Evolutionary conservation across 2,797 vertebrate species (phyloP).

Genomic region (Pangasius macronema): DNA sequence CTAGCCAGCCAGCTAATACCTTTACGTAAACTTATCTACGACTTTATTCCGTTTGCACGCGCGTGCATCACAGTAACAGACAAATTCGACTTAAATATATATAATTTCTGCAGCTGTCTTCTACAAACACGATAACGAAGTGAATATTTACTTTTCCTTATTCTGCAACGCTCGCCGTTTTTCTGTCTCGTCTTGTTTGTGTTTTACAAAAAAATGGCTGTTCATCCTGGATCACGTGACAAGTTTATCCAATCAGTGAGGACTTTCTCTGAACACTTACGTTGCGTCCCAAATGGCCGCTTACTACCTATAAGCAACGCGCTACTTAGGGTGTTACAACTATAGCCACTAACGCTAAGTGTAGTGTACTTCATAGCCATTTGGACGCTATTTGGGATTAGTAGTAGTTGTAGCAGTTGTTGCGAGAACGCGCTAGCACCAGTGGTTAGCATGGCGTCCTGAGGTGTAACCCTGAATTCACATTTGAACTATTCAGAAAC

Average conservation of each 20-base stretch:
- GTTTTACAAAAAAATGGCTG: constrained; percentile 77
- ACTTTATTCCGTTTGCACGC: constrained; percentile 36
- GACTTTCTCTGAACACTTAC: background rate
- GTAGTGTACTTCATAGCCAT: background rate
- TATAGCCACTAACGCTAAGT: too few relatives aligned
- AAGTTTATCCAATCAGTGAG: constrained; percentile 46
- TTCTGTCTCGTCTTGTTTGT: constrained; percentile 68
- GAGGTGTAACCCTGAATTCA: background rate
- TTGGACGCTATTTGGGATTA: background rate
- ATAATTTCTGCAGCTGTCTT: constrained; percentile 15
- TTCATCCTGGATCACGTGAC: constrained; percentile 66
- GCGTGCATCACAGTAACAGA: constrained; percentile 11
- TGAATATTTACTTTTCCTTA: constrained; percentile 18
- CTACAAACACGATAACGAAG: constrained; percentile 11
- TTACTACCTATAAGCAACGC: background rate
- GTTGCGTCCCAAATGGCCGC: background rate
- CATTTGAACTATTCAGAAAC: background rate
- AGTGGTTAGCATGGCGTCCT: background rate
- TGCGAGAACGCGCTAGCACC: background rate
- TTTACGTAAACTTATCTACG: constrained; percentile 34
- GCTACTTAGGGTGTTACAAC: background rate
- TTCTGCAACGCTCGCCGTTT: constrained; percentile 48
- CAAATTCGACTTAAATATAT: background rate
- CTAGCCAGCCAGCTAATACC: constrained; percentile 45
- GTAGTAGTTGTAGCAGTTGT: background rate